Percentiles rank a stretch among this genome's conserved stretches.
These are phyloP conservation scores for Catharus bicknelli DNA, from an alignment of 2,113 vertebrate genomes.

Conservation along the genomic window DNA sequence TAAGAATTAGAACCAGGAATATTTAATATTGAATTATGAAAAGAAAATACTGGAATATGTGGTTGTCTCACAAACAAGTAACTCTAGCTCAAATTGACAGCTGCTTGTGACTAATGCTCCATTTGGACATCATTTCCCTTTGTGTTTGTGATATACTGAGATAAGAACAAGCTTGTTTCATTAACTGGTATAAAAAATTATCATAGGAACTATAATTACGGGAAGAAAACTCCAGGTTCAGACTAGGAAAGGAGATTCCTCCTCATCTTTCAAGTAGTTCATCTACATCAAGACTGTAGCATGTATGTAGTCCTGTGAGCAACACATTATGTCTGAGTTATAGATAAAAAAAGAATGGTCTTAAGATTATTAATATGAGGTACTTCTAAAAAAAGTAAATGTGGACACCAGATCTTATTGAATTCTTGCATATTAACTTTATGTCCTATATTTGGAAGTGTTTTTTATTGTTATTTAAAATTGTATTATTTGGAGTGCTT, in stretches of 20 bases:
- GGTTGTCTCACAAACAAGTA: not conserved
- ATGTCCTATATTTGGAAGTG: not conserved
- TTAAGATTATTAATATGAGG: not conserved
- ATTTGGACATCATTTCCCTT: not conserved
- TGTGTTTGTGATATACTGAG: not conserved
- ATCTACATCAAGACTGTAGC: not conserved
- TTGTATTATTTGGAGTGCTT: not conserved
- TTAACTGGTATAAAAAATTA: not conserved
- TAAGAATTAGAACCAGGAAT: not conserved
- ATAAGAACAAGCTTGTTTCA: not conserved
- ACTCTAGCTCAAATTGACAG: not conserved
- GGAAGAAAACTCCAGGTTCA: not conserved
- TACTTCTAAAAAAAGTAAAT: not conserved
- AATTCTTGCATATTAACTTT: not conserved
- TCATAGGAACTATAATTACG: not conserved
- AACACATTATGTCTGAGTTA: not conserved
- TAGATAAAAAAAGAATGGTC: not conserved
- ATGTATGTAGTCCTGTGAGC: fast-evolving
- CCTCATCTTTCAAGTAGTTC: not conserved
- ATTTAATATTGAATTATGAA: not conserved
- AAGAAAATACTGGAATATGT: not conserved
- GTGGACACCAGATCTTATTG: not conserved
- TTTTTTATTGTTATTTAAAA: not conserved
- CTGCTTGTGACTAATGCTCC: not conserved
- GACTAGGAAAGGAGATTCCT: not conserved